Percentiles rank a stretch among this genome's conserved stretches.
phyloP scores from a whole-genome alignment of 2,888 invertebrate genomes.

The Synergus laeviventris region DNA sequence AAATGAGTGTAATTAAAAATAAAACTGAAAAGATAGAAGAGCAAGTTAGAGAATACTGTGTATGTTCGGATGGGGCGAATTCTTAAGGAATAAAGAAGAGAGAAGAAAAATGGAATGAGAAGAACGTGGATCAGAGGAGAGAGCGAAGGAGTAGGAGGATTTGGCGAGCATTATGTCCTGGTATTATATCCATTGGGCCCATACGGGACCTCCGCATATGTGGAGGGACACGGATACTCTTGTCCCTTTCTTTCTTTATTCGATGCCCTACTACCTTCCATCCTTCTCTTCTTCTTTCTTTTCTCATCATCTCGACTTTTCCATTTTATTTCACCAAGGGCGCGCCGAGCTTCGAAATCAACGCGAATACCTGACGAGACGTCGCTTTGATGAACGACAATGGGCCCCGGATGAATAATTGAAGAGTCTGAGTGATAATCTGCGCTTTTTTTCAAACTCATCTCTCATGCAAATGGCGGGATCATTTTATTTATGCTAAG shows the following conservation, averaged over 20 bases:
- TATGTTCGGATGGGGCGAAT: background rate
- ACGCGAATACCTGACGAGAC: slow-evolving; percentile 31
- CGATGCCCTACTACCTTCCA: background rate
- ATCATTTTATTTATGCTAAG: slow-evolving; percentile 3
- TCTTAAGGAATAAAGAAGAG: slow-evolving; percentile 25
- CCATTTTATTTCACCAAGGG: slow-evolving; percentile 17
- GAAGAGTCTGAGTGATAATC: slow-evolving; percentile 26
- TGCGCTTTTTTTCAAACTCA: slow-evolving; percentile 3
- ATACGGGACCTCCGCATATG: slow-evolving; percentile 48
- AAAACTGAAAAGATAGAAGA: background rate
- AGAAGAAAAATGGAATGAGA: slow-evolving; percentile 40
- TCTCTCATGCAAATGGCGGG: slow-evolving; percentile 4
- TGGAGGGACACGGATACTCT: slow-evolving; percentile 43
- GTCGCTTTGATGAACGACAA: slow-evolving; percentile 31
- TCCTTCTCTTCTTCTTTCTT: slow-evolving; percentile 17
- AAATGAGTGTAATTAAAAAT: background rate
- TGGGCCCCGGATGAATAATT: slow-evolving; percentile 34
- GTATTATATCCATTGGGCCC: slow-evolving; percentile 55
- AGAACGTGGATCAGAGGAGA: background rate
- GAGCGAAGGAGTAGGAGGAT: slow-evolving; percentile 47
- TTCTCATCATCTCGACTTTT: background rate
- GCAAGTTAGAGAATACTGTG: background rate
- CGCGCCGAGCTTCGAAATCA: background rate
- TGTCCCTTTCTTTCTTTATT: slow-evolving; percentile 31
- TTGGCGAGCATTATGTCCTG: slow-evolving; percentile 55